Evolutionary conservation across 2,888 invertebrate species (phyloP), one percentile per base, ranked within the genome.

Genomic region (Eupithecia insigniata): DNA sequence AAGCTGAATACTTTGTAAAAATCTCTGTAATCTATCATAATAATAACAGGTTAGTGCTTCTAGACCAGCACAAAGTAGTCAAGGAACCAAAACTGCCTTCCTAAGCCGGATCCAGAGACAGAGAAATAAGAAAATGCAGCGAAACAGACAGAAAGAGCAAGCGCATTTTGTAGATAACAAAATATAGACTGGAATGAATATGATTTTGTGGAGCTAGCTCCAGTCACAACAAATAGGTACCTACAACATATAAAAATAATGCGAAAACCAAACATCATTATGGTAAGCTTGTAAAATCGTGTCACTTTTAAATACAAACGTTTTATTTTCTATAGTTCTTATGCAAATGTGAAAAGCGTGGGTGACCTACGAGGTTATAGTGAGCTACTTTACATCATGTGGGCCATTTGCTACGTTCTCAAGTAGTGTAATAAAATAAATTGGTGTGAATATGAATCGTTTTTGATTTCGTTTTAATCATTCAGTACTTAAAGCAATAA

Each of bases 1-100:
- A 77, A 75, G 62, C 73, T 75, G 73, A 76, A 77, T 76, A 67
- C 75, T 77, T 73, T 69, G 69, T 69, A 73, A 76, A 78, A 74
- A 71, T 71, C 65, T 60, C 26, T 34, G 71, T 72, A 78, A 78
- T 78, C 75, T 74, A 74, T 73, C 76, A 77, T 78, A 66, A 51
- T 68, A 70, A 51, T 66, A 70, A 46, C 70, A 62, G 60, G 64
- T 51, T 70, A 67, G 67, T 39, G 60, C 70, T 70, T 22, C 36
- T 34, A 64, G 36, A 34, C 12, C 22, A 26, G 55, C 22, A 14
- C 55, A 26, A 46, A 55, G 26, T 55, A 5, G n/a, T 4, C 22
- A 55, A 10, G 14, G 26, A 26, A 55, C 26, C 55, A 14, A 22
- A 12, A 26, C 22, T 26, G 55, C 4, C 8, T 55, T 55, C 55